Base-by-base conservation (phyloP, 2,113 vertebrate species). In the Laterallus jamaicensis region DNA sequence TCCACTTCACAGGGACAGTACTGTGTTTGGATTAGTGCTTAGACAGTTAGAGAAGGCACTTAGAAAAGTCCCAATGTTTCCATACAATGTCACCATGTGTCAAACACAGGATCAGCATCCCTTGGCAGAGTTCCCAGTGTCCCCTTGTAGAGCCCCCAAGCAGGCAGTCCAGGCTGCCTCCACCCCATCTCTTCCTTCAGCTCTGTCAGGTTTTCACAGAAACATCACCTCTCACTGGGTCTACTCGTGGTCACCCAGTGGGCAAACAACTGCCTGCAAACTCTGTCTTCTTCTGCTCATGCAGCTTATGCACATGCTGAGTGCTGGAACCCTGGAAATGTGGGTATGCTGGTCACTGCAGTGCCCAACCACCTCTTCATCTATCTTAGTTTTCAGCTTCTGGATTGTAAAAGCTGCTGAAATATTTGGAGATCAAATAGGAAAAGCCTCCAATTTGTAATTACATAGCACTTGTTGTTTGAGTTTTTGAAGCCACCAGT, bases 241-340 rank as follows among this genome's bases (percentile, higher is more conserved):
- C 42, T 37, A 44, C 37, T 9, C 8, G 16, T 0, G 1, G 12
- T 32, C 15, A 37, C 7, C 12, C 0, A 0, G 12, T 3, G 10
- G 18, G 26, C 0, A 1, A 73, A 44, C 0, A 1, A 22, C 29
- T 60, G 32, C 54, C 39, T 39, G 29, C 1, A 2, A 28, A 52
- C 17, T 31, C 7, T 31, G 56, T 64, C 6, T 11, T 64, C 6
- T 11, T 32, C 26, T 39, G 29, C 5, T 5, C 35, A 8, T 14
- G 18, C 12, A 67, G 9, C 29, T 49, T 47, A 8, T 40, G 16
- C 56, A 55, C 1, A 2, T 31, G 21, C 17, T 28, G 15, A 8
- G 8, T 50, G 29, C 24, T 40, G 47, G 22, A 49, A 56, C 40
- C 11, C 22, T 32, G 42, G 42, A 31, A 50, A 29, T 10, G 5